Percentiles rank a stretch among this genome's conserved stretches.
Evolutionary conservation across 2,113 vertebrate genomes (phyloP).

Genomic region (Himantopus leucocephalus): DNA sequence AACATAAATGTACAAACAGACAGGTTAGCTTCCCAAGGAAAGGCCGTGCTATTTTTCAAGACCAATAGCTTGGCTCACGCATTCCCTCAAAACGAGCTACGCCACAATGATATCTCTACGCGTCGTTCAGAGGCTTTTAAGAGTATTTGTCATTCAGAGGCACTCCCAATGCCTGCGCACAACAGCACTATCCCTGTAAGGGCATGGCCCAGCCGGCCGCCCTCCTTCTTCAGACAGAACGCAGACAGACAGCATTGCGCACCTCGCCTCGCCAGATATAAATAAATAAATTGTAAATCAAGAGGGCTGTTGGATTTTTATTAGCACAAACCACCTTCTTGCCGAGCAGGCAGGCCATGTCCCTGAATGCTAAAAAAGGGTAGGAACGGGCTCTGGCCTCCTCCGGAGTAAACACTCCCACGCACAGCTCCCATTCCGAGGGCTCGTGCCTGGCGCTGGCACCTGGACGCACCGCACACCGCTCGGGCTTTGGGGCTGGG

Average conservation of each 20-base stretch:
- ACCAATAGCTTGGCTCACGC: neutral
- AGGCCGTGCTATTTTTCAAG: neutral
- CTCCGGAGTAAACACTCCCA: neutral
- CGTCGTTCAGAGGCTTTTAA: neutral
- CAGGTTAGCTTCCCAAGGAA: neutral
- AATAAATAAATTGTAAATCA: neutral
- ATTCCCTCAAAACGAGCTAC: neutral
- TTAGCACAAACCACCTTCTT: neutral
- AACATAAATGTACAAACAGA: neutral
- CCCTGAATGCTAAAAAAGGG: neutral
- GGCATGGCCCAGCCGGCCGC: neutral
- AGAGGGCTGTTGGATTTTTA: neutral
- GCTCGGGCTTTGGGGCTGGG: rapidly evolving
- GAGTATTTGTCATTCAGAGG: neutral
- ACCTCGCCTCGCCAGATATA: neutral
- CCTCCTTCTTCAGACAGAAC: neutral
- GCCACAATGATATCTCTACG: rapidly evolving
- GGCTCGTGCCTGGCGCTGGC: neutral
- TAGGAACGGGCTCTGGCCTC: neutral
- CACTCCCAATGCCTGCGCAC: rapidly evolving
- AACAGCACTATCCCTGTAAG: neutral
- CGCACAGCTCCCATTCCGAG: neutral
- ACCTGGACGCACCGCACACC: neutral
- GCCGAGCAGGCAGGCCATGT: neutral
- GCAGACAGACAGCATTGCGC: neutral